Evolutionary conservation across 64 coral and sea anemone genomes (phyloP), one percentile per base, ranked within the genome.

Genomic region (Porites lutea): DNA sequence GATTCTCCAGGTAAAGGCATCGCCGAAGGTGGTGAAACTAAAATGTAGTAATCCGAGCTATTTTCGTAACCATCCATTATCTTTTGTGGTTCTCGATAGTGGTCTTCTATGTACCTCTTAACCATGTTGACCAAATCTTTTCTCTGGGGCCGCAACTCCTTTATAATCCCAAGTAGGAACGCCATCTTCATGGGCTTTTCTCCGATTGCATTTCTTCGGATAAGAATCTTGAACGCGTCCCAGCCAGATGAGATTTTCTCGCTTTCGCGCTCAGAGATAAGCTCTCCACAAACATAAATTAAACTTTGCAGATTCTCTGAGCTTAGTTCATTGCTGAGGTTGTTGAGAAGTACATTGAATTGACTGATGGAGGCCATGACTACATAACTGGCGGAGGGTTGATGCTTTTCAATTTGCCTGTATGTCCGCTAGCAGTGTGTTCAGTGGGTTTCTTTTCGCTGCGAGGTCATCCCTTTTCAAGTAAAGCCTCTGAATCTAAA

Each of bases 321-420:
- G 16, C n/a, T 82, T 63, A 97, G 48, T 22, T 97, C 88, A 20
- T 94, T 22, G 83, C 92, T 94, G 63, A 97, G 90, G 16, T 94
- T 79, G 66, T 87, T 97, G 9, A 97, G 68, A 65, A 97, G 92
- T 53, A 61, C 37, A 8, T 91, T 70, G 19, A 94, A 97, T 4
- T 82, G 88, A 37, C 27, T 37, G 27, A 37, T 37, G 27, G 27
- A 37, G 27, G 27, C 27, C 27, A 37, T 37, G 27, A 37, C 0
- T 37, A 0, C 27, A 37, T 37, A 37, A 37, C 1, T 37, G 27
- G 27, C 27, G 27, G 27, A 37, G 27, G 27, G 27, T 37, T 37
- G 27, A 37, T 37, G 27, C 27, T 37, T 37, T 37, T 37, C 27
- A 37, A 37, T 37, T 37, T 37, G 27, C 27, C 27, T 37, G 27